A percentile compares a stretch with the other conserved stretches of the same genome.
Evolutionary conservation across 2,888 invertebrate genomes (phyloP).

Genomic region (Aplocera efformata): DNA sequence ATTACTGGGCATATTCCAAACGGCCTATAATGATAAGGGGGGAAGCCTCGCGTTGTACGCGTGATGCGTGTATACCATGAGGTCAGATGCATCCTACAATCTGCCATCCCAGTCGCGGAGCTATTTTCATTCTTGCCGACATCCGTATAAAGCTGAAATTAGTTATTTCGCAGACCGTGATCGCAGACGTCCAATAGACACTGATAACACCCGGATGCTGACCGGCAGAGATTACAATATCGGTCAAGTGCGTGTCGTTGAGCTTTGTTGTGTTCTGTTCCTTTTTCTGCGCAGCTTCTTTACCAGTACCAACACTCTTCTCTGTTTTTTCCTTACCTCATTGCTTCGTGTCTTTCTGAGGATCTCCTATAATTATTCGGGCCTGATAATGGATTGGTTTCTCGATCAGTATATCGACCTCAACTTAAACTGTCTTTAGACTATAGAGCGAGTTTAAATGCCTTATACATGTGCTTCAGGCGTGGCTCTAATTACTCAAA

Average conservation of each 20-base stretch:
- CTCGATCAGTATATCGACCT: no score
- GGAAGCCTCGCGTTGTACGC: constrained; percentile 31
- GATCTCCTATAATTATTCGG: no score
- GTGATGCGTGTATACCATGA: constrained; percentile 27
- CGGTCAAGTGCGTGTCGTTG: constrained; percentile 20
- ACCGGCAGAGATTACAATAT: constrained; percentile 19
- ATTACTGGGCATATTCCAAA: constrained; percentile 1
- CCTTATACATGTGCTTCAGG: no score
- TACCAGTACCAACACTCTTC: no score
- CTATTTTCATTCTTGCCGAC: constrained; percentile 9
- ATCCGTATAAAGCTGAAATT: constrained; percentile 3
- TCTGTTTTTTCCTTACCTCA: no score
- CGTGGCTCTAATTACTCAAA: no score
- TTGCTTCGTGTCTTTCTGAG: no score
- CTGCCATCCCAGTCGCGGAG: not conserved
- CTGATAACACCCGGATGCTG: constrained; percentile 44
- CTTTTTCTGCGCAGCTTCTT: not conserved
- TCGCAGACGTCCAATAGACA: constrained; percentile 42
- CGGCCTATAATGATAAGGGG: constrained; percentile 14
- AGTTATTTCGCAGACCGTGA: not conserved
- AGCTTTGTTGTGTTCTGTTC: not conserved
- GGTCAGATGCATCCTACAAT: constrained; percentile 28
- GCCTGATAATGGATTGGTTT: no score
- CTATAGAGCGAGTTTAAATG: no score
- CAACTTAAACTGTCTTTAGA: no score